A percentile compares a stretch with the other conserved stretches of the same genome.
Evolutionary conservation across 2,113 vertebrate genomes (phyloP).

Genomic region (Scartelaos histophorus): DNA sequence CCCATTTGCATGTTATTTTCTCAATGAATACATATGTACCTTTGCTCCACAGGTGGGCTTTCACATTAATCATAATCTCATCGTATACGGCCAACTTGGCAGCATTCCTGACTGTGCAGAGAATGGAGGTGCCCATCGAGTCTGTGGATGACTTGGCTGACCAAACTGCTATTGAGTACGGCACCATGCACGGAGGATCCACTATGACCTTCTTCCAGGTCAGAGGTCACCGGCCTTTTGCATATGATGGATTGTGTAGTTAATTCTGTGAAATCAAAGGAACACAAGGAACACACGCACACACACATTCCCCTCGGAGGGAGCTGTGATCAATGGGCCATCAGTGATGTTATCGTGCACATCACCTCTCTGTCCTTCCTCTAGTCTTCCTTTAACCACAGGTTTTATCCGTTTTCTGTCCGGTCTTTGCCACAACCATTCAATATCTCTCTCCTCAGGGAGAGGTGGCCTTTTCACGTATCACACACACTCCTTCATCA

Average conservation of each 20-base stretch:
- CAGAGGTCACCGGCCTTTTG: slow-evolving; percentile 52
- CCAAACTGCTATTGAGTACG: slow-evolving; percentile 95
- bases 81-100: slow-evolving; percentile 98
- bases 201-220: slow-evolving; percentile 99
- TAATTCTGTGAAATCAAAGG: slow-evolving; percentile 2
- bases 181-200: slow-evolving; percentile 97
- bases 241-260: slow-evolving; percentile 29
- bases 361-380: slow-evolving; percentile 50
- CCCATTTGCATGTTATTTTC: slow-evolving; percentile 43
- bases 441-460: slow-evolving; percentile 52
- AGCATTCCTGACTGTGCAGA: slow-evolving; percentile 93
- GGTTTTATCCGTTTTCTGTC: slow-evolving; percentile 63
- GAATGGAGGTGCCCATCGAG: slow-evolving; percentile 97
- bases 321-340: slow-evolving; percentile 48
- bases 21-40: slow-evolving; percentile 43
- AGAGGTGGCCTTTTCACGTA: slow-evolving; percentile 26
- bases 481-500: slow-evolving; percentile 20
- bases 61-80: slow-evolving; percentile 98
- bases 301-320: slow-evolving; percentile 5
- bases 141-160: slow-evolving; percentile 97
- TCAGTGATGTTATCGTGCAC: slow-evolving; percentile 50
- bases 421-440: slow-evolving; percentile 46
- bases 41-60: slow-evolving; percentile 88
- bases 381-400: slow-evolving; percentile 28
- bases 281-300: not conserved